These are phyloP conservation scores for Ceraclea dissimilis DNA, from an alignment of 2,888 invertebrate genomes.

Conservation along the genomic window DNA sequence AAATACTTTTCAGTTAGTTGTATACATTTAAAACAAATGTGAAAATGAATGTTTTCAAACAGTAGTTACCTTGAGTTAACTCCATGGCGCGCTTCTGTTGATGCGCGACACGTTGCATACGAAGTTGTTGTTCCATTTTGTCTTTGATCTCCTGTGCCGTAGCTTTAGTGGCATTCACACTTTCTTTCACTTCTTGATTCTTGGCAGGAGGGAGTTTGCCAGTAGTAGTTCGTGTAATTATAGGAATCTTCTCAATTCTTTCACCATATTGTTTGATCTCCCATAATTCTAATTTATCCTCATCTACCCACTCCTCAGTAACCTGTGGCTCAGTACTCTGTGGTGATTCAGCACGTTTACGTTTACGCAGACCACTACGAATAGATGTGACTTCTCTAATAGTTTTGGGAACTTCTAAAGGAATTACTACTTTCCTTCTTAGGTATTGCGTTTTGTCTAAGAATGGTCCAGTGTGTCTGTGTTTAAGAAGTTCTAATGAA, in stretches of 20 bases:
- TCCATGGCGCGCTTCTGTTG: slow-evolving; percentile 78
- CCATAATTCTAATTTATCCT: slow-evolving; percentile 92
- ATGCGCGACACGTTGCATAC: slow-evolving; percentile 80
- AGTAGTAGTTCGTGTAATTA: slow-evolving; percentile 74
- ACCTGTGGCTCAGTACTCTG: slow-evolving; percentile 93
- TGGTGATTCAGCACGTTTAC: slow-evolving; percentile 89
- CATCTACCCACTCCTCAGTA: slow-evolving; percentile 92
- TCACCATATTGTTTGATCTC: slow-evolving; percentile 89
- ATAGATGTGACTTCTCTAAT: slow-evolving; percentile 92
- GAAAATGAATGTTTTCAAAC: not conserved
- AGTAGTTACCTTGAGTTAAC: slow-evolving; percentile 49
- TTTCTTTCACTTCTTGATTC: slow-evolving; percentile 29
- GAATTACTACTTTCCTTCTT: slow-evolving; percentile 89
- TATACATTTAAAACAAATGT: not conserved
- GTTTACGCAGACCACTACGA: slow-evolving; percentile 83
- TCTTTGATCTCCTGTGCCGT: slow-evolving; percentile 74
- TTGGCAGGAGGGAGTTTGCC: slow-evolving; percentile 56
- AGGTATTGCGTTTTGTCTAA: slow-evolving; percentile 86
- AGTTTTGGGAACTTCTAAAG: slow-evolving; percentile 86
- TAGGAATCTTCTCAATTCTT: slow-evolving; percentile 62
- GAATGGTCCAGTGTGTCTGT: slow-evolving; percentile 81
- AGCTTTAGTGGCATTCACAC: slow-evolving; percentile 36
- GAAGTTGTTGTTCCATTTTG: slow-evolving; percentile 85
- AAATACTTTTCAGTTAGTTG: not conserved
- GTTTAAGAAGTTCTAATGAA: slow-evolving; percentile 82